Base-by-base conservation (phyloP, 1,140 invertebrate genomes). In the Dinothrombium tinctorium region DNA sequence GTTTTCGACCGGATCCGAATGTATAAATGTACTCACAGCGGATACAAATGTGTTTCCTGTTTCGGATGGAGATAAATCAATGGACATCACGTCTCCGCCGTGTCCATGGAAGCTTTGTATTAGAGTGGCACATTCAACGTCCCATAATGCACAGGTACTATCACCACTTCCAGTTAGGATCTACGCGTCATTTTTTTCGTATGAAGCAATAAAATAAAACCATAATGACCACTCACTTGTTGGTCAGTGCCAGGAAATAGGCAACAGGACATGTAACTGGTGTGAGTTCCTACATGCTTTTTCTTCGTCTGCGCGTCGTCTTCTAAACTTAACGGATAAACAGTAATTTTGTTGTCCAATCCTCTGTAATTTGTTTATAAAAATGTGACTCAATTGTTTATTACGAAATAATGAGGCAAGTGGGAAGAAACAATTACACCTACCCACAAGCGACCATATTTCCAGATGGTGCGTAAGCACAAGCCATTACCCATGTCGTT, bases 161-260 rank as follows among this genome's bases (percentile, higher is more conserved):
- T 99, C 92, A 40, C 94, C 94, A 61, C 87, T 92, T 40, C 87
- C 92, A 32, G 90, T 96, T 40, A 98, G 63, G 46, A 98, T 84
- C 74, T 83, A 50, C 23, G 46, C 15, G 7, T 23, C 33, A 33
- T 25, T 29, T 22, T 23, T 22, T 40, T 4, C 36, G 33, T 35
- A 40, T 33, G 3, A 33, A 42, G 20, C 14, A 37, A 1, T 4
- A 4, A 9, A 19, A 35, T 20, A 35, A 21, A 35, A 19, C 1
- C 33, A 35, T 2, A 29, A 29, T 29, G 19, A 22, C 31, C 9
- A 24, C 11, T 5, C 56, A 79, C 73, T 65, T 92, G 89, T 55
- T 96, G 87, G 66, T 99, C 94, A n/a, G 90, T 95, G 58, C 87
- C 83, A 11, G 92, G 87, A 66, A 98, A 99, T 49, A 77, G 76